Base-by-base conservation (phyloP, 2,113 vertebrate genomes). In the Scomber colias region DNA sequence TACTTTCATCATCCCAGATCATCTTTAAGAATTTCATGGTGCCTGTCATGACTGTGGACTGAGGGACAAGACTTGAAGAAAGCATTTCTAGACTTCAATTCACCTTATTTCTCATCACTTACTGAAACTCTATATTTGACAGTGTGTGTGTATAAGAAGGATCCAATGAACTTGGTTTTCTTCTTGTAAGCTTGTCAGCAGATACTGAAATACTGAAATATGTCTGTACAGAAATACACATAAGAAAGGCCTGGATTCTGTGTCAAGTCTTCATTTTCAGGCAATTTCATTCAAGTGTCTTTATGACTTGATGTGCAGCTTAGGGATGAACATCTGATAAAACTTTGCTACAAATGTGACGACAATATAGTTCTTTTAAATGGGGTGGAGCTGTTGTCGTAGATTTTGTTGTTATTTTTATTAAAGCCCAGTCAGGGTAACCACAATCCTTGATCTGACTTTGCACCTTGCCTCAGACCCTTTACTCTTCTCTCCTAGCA, bases 221-320 rank as follows among this genome's bases (percentile, higher is more conserved):
- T 69, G 21, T 55, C 35, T 67, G 60, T 17, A 60, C 35, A 54
- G 14, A 77, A 79, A 86, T 83, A 84, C 64, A 82, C 14, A 75
- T 19, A 16, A 63, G 3, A 82, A 6, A 76, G 40, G 2, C 5
- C 11, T 27, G 5, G 24, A 15, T 64, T 54, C 17, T 49, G 21
- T 56, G 50, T 67, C 15, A 8, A 24, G 30, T 86, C 45, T 55
- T 80, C 16, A 75, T 80, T 86, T 49, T 21, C 15, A 50, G 21
- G 69, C 19, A n/a, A 13, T 55, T 27, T 11, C 11, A 57, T 27
- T 27, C 24, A 27, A 27, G 24, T 11, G 17, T 19, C 7, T 5
- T 19, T 30, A 24, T 51, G 44, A 16, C 27, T 8, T n/a, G 16
- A 17, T 11, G 9, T 27, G 35, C 35, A 40, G 35, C 35, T 9